phyloP scores from a whole-genome alignment of 2,113 vertebrate species.

The Riparia riparia region DNA sequence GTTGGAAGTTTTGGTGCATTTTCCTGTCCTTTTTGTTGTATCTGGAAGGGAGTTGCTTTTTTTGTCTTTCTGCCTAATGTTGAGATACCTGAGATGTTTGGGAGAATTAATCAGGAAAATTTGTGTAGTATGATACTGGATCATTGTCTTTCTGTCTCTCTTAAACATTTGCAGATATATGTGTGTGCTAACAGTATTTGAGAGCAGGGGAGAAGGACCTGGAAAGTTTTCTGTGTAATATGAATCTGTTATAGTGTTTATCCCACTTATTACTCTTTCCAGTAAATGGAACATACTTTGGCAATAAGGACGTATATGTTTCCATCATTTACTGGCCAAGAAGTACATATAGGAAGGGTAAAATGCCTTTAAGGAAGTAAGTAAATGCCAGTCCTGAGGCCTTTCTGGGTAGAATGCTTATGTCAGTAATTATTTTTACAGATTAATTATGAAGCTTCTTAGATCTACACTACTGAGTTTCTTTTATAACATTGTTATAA shows the following conservation, averaged over 20 bases:
- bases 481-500: not conserved
- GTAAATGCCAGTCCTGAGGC: constrained; percentile 46
- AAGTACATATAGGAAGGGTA: constrained; percentile 59
- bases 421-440: constrained; percentile 33
- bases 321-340: constrained; percentile 53
- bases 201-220: not conserved
- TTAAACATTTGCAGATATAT: not conserved
- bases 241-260: constrained; percentile 45
- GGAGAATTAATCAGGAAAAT: not conserved
- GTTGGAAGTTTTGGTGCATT: not conserved
- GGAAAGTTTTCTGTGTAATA: constrained; percentile 38
- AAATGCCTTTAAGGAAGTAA: constrained; percentile 29
- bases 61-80: not conserved
- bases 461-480: not conserved
- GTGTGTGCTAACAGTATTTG: not conserved
- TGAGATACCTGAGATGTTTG: not conserved
- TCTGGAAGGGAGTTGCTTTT: constrained; percentile 2
- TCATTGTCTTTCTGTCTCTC: not conserved
- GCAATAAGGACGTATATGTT: constrained; percentile 48
- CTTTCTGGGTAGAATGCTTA: constrained; percentile 49
- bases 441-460: constrained; percentile 3
- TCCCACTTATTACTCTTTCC: constrained; percentile 29
- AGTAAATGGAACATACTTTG: constrained; percentile 62
- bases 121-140: not conserved
- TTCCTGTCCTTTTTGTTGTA: not conserved